Conservation (phyloP, 2,888 invertebrate genomes). For the Meghimatium bilineatum region DNA sequence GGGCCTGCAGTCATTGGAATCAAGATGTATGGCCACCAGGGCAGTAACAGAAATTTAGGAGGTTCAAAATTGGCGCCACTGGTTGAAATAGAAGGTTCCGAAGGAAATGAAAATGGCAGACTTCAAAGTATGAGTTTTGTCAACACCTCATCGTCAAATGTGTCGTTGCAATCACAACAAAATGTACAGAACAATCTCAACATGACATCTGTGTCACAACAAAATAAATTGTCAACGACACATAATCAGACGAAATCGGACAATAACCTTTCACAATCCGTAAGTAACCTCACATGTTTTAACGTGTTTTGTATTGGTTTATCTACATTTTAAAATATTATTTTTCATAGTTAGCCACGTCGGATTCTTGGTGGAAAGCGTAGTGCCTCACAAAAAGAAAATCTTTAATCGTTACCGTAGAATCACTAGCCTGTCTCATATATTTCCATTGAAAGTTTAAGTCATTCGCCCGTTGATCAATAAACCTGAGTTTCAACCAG, state of each 20-base stretch:
- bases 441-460: too few relatives aligned
- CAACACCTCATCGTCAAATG: slow-evolving; percentile 21
- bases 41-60: slow-evolving; percentile 41
- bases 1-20: slow-evolving; percentile 38
- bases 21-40: slow-evolving; percentile 46
- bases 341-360: too few relatives aligned
- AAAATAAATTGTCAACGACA: not conserved
- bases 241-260: slow-evolving; percentile 1
- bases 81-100: slow-evolving; percentile 55
- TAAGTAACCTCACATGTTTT: not conserved
- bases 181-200: not conserved
- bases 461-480: too few relatives aligned
- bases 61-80: slow-evolving; percentile 62
- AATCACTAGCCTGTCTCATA: too few relatives aligned
- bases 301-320: too few relatives aligned
- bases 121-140: slow-evolving; percentile 6
- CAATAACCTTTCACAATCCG: not conserved
- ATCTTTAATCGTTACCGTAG: too few relatives aligned
- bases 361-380: too few relatives aligned
- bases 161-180: not conserved
- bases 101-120: slow-evolving; percentile 12
- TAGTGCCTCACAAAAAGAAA: too few relatives aligned
- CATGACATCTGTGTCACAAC: not conserved
- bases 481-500: too few relatives aligned
- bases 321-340: too few relatives aligned